Evolutionary conservation across 1,140 invertebrate genomes (phyloP), one percentile per base, ranked within the genome.

Genomic region (Hydropsyche tenuis): DNA sequence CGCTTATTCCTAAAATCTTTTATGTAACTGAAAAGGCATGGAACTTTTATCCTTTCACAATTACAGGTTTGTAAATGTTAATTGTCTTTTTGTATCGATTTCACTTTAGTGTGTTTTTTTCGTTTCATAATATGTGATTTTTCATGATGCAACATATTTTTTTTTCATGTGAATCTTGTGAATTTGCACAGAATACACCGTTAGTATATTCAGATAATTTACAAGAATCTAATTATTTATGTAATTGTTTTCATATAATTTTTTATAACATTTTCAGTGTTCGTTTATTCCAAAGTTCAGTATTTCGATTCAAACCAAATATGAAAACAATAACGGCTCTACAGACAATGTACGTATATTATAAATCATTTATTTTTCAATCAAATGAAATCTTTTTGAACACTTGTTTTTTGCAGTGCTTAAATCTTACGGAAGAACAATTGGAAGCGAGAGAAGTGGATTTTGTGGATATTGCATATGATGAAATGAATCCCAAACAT

Each of bases 31-130:
- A 97, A 84, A 96, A 96, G 81, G 93, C 95, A 14, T 97, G 94
- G 94, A 97, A 97, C 83, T 96, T 94, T 85, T 97, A 96, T 86
- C 95, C 95, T 53, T 96, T 90, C 81, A 97, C 95, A 37, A 90
- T 94, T 53, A 96, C 95, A 88, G 93, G 92, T 92, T 86, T 37
- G 30, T n/a, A 37, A 37, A 9, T 37, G 30, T 37, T n/a, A n/a
- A n/a, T n/a, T n/a, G n/a, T n/a, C n/a, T n/a, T n/a, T n/a, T n/a
- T n/a, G n/a, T n/a, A n/a, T n/a, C n/a, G n/a, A n/a, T 37, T 37
- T 37, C 9, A 16, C 3, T 51, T 5, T 22, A n/a, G 25, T 69
- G 42, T 71, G 30, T 53, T 53, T 70, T 68, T 22, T 4, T 5
- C 14, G 48, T 16, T 51, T 22, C 42, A 66, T 25, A 69, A 48